Evolutionary conservation across 2,113 vertebrate genomes (phyloP).

Genomic region (Pelvicachromis taeniatus): DNA sequence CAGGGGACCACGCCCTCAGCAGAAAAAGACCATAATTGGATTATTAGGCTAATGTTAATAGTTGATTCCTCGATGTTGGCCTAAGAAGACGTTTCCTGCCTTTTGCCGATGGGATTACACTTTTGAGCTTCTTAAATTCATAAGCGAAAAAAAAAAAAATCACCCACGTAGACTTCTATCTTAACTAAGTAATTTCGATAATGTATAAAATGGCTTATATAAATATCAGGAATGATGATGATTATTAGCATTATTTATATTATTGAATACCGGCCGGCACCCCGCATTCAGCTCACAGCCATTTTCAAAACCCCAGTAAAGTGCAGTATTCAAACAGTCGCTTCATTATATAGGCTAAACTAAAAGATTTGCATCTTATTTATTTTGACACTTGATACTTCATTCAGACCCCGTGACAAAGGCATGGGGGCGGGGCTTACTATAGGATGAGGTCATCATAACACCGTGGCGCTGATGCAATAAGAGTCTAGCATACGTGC

Average conservation of each 20-base stretch:
- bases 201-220: background rate
- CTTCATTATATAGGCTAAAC: background rate
- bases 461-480: slow-evolving; percentile 49
- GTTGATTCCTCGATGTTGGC: background rate
- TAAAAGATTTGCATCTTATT: background rate
- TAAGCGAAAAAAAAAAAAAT: background rate
- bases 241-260: background rate
- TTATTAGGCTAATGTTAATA: background rate
- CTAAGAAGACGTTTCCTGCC: background rate
- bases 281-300: background rate
- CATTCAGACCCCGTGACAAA: slow-evolving; percentile 36
- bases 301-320: background rate
- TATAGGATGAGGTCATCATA: slow-evolving; percentile 50
- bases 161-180: background rate
- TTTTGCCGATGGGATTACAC: background rate
- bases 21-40: background rate
- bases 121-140: background rate
- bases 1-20: slow-evolving; percentile 26
- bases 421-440: slow-evolving; percentile 30
- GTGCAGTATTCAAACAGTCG: rapidly evolving
- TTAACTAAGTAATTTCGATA: background rate
- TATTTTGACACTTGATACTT: slow-evolving; percentile 38
- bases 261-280: background rate
- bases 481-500: background rate
- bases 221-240: background rate